Percentiles rank a stretch among this genome's conserved stretches.
These are phyloP conservation scores for Tetheella fluctuosa DNA, from an alignment of 2,888 invertebrate species.

Conservation along the genomic window DNA sequence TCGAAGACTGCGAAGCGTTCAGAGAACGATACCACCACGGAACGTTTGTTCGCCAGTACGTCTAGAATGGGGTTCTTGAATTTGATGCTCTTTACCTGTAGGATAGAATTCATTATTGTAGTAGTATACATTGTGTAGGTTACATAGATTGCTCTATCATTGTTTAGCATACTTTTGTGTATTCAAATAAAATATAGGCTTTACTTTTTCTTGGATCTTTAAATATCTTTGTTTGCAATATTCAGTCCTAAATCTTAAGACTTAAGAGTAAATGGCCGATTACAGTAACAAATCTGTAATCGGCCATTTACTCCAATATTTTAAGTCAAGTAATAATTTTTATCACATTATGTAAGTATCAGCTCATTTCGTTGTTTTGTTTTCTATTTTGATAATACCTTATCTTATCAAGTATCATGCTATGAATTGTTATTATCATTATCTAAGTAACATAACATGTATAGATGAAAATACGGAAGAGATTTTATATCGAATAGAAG, in stretches of 20 bases:
- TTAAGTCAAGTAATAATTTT: not conserved
- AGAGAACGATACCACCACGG: conserved; percentile 93
- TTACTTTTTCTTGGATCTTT: too few species aligned
- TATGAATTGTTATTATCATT: not conserved
- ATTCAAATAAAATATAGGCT: too few species aligned
- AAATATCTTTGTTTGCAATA: too few species aligned
- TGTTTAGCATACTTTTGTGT: too few species aligned
- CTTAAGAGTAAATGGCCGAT: too few species aligned
- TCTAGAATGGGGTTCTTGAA: conserved; percentile 96
- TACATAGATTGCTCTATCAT: too few species aligned
- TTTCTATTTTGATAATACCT: not conserved
- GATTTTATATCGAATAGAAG: not conserved
- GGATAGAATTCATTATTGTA: conserved; percentile 21
- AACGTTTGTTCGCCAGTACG: conserved; percentile 94
- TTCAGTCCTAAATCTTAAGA: too few species aligned
- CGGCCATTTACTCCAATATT: not conserved
- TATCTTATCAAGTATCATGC: not conserved
- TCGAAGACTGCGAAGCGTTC: conserved; percentile 97
- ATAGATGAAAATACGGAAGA: not conserved
- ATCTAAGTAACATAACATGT: not conserved
- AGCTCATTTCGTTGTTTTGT: not conserved
- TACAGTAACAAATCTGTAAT: too few species aligned
- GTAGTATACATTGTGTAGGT: too few species aligned
- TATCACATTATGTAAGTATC: not conserved
- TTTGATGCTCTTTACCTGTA: conserved; percentile 93